Percentiles rank a stretch among this genome's conserved stretches.
Evolutionary conservation across 2,888 invertebrate species (phyloP).

Genomic region (Macaria notata): DNA sequence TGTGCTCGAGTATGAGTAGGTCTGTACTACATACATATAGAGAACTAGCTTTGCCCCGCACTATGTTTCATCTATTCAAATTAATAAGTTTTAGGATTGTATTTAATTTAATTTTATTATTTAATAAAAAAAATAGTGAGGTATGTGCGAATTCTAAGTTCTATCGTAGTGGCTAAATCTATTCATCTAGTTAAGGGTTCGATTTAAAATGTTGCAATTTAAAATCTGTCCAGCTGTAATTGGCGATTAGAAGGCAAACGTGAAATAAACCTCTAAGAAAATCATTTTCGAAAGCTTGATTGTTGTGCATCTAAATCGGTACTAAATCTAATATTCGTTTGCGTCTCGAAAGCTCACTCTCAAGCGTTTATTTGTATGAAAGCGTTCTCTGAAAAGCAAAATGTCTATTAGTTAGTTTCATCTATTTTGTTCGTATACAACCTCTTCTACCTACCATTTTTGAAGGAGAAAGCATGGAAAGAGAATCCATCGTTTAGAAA

Average conservation of each 20-base stretch:
- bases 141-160: too few relatives aligned
- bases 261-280: conserved; percentile 25
- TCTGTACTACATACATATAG: too few relatives aligned
- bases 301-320: conserved; percentile 23
- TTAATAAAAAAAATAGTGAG: too few relatives aligned
- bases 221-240: conserved; percentile 37
- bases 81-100: background rate
- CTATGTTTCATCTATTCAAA: conserved; percentile 11
- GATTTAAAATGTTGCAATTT: background rate
- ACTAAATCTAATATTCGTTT: conserved; percentile 16
- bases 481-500: conserved; percentile 75
- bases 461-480: conserved; percentile 81
- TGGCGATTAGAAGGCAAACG: conserved; percentile 32
- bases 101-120: too few relatives aligned
- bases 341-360: conserved; percentile 30
- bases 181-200: too few relatives aligned
- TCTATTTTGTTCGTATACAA: conserved; percentile 75
- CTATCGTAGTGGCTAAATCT: too few relatives aligned
- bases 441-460: conserved; percentile 82
- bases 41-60: conserved; percentile 17
- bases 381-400: conserved; percentile 40
- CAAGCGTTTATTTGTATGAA: conserved; percentile 35
- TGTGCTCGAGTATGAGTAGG: too few relatives aligned
- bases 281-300: conserved; percentile 26
- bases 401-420: conserved; percentile 35